Conservation (phyloP, 2,888 invertebrate genomes). For the Atherix ibis region DNA sequence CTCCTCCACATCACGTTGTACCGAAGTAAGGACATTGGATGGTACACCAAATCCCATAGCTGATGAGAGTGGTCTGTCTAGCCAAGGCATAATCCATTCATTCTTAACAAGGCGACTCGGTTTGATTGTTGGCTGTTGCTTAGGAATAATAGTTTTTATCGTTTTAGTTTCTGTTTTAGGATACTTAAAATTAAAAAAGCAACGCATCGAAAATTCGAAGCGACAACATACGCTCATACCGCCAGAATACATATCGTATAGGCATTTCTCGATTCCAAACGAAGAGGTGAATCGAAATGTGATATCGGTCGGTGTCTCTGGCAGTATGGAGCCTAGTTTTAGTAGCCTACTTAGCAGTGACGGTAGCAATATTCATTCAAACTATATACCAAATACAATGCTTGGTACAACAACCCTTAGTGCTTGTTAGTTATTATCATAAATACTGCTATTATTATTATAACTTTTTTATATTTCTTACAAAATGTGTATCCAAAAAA, state of each 20-base stretch:
- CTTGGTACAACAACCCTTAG: constrained; percentile 29
- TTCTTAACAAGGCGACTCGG: constrained; percentile 68
- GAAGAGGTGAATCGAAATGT: constrained; percentile 34
- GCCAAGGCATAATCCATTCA: constrained; percentile 55
- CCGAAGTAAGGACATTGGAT: constrained; percentile 58
- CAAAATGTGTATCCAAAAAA: too few species aligned
- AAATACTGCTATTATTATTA: too few species aligned
- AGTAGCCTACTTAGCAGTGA: constrained; percentile 11
- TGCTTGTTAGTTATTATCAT: constrained; percentile 27
- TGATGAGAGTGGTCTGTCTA: constrained; percentile 40
- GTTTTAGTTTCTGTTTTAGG: constrained; percentile 70
- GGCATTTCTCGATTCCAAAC: constrained; percentile 54
- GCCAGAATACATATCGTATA: constrained; percentile 68
- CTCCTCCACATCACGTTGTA: constrained; percentile 59
- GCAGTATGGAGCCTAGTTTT: constrained; percentile 24
- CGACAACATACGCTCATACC: constrained; percentile 46
- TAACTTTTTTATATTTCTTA: too few species aligned
- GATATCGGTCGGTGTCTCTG: constrained; percentile 25
- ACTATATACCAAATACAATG: constrained; percentile 30
- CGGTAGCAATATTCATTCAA: constrained; percentile 19
- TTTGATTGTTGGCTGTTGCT: constrained; percentile 70
- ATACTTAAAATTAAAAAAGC: constrained; percentile 72
- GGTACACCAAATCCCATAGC: constrained; percentile 46
- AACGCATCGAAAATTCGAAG: constrained; percentile 54
- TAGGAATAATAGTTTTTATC: constrained; percentile 73